Conservation (phyloP, 1,140 invertebrate species). For the Caenorhabditis inopinata region DNA sequence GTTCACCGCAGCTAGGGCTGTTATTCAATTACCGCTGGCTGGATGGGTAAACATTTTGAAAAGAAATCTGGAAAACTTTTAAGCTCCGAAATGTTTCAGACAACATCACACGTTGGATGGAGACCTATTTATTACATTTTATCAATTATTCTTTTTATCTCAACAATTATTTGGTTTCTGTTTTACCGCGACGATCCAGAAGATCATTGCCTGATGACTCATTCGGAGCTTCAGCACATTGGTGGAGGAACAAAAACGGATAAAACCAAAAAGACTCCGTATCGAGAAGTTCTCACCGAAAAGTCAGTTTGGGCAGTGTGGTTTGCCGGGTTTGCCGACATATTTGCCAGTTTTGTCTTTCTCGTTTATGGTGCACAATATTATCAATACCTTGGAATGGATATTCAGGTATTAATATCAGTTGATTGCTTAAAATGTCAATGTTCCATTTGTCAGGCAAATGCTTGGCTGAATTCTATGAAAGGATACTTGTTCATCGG, state of each 20-base stretch:
- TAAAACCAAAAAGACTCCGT: conserved; percentile 4
- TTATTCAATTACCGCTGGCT: conserved; percentile 23
- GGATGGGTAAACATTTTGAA: conserved; percentile 30
- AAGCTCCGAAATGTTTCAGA: not conserved
- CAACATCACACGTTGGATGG: not conserved
- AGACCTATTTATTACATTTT: conserved; percentile 8
- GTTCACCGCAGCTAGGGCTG: conserved; percentile 8
- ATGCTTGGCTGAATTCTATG: conserved; percentile 32
- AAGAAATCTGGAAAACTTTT: not conserved
- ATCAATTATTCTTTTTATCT: not conserved
- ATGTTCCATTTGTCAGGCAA: not conserved
- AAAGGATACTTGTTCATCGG: conserved; percentile 10
- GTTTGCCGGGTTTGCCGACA: conserved; percentile 29
- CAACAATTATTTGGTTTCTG: not conserved
- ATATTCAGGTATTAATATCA: not conserved
- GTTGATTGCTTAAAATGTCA: too few relatives aligned
- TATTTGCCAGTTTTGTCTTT: conserved; percentile 22
- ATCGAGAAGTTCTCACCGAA: not conserved
- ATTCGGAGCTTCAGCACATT: not conserved
- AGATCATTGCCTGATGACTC: not conserved
- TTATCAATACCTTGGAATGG: conserved; percentile 35
- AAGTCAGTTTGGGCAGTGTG: conserved; percentile 27
- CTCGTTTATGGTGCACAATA: conserved; percentile 32
- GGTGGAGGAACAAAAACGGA: not conserved
- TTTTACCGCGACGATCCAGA: conserved; percentile 23